A percentile compares a stretch with the other conserved stretches of the same genome.
Evolutionary conservation across 2,797 vertebrate species (phyloP).

Genomic region (Hyperoplus lanceolatus): DNA sequence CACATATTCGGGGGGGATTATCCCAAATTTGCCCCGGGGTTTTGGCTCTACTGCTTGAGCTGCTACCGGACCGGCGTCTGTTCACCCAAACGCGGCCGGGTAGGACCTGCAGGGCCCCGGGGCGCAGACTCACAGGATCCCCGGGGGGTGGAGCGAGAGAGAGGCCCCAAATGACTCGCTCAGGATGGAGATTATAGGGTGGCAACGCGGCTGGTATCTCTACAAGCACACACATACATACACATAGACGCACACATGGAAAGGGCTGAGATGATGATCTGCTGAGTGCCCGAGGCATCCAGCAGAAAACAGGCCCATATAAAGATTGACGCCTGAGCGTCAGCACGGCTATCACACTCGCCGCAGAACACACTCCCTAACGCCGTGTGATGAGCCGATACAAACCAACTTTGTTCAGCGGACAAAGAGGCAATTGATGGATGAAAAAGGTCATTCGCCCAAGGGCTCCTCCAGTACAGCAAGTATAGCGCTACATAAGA

Average conservation of each 20-base stretch:
- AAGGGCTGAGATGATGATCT: slow-evolving; percentile 59
- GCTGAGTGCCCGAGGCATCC: slow-evolving; percentile 57
- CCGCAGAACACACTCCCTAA: slow-evolving; percentile 51
- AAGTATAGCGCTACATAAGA: slow-evolving; percentile 35
- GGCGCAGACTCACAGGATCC: slow-evolving; percentile 77
- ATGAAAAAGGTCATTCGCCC: slow-evolving; percentile 68
- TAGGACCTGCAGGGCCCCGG: slow-evolving; percentile 72
- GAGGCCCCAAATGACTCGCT: slow-evolving; percentile 44
- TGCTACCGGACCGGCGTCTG: slow-evolving; percentile 75
- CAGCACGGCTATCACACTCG: slow-evolving; percentile 74
- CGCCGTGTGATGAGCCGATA: slow-evolving; percentile 79
- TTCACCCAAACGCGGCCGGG: slow-evolving; percentile 58
- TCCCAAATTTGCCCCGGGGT: slow-evolving; percentile 76
- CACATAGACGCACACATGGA: slow-evolving; percentile 12
- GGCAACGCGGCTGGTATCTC: slow-evolving; percentile 79
- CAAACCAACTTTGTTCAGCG: slow-evolving; percentile 72
- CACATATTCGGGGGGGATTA: slow-evolving; percentile 74
- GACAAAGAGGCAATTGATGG: slow-evolving; percentile 78
- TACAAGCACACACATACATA: slow-evolving; percentile 56
- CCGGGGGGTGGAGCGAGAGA: slow-evolving; percentile 30
- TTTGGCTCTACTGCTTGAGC: slow-evolving; percentile 65
- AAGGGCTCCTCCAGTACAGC: slow-evolving; percentile 35
- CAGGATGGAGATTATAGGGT: slow-evolving; percentile 79
- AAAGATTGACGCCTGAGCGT: slow-evolving; percentile 67
- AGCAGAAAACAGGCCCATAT: slow-evolving; percentile 37